phyloP scores from a whole-genome alignment of 2,888 invertebrate genomes.

The Falcaria lacertinaria region DNA sequence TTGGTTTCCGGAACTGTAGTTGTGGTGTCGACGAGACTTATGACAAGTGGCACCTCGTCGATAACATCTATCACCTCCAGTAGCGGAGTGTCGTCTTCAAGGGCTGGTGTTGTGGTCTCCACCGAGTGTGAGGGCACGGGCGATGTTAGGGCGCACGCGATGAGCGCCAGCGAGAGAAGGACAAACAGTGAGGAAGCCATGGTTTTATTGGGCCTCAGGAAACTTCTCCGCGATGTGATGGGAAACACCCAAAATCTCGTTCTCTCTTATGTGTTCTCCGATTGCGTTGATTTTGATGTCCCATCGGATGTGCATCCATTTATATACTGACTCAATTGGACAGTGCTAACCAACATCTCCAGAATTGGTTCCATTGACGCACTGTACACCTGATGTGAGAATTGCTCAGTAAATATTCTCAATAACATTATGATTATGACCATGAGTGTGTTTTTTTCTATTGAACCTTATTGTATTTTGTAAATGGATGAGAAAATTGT shows the following conservation, averaged over 20 bases:
- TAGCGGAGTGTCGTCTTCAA: constrained; percentile 30
- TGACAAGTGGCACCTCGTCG: constrained; percentile 45
- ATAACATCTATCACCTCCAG: constrained; percentile 49
- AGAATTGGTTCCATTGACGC: constrained; percentile 64
- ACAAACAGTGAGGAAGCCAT: constrained; percentile 51
- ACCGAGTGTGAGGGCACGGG: constrained; percentile 37
- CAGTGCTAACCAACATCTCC: constrained; percentile 61
- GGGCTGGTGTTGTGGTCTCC: constrained; percentile 34
- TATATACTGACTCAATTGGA: constrained; percentile 53
- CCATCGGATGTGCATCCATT: constrained; percentile 26
- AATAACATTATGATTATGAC: constrained; percentile 70
- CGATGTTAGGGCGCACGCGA: constrained; percentile 37
- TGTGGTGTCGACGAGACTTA: constrained; percentile 30
- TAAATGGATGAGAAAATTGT: constrained; percentile 40
- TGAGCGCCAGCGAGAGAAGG: constrained; percentile 50
- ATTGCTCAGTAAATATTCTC: constrained; percentile 56
- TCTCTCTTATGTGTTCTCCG: constrained; percentile 28
- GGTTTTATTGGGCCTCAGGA: constrained; percentile 41
- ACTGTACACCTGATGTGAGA: constrained; percentile 41
- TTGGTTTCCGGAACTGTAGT: constrained; percentile 31
- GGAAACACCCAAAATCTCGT: constrained; percentile 37
- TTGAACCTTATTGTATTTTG: constrained; percentile 32
- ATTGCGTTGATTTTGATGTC: constrained; percentile 28
- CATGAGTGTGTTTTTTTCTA: constrained; percentile 63
- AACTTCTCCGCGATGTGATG: constrained; percentile 43